Conservation (phyloP, 2,797 vertebrate species). For the Eulemur rubriventer region DNA sequence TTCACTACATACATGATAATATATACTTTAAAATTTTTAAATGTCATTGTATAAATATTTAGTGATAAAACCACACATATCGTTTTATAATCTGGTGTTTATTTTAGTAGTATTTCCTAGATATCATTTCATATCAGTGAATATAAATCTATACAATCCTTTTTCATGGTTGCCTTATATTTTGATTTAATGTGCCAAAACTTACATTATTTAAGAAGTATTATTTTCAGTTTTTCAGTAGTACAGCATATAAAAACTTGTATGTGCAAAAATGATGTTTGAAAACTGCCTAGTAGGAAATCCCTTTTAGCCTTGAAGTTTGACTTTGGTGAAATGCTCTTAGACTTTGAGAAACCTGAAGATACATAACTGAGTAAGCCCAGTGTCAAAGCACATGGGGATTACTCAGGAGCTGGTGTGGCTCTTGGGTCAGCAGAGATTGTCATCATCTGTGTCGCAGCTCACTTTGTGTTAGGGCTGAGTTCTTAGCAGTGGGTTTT, state of each 20-base stretch:
- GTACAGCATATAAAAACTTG: neutral
- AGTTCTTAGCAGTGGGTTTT: neutral
- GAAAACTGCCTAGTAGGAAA: conserved; percentile 18
- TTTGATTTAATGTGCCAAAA: conserved; percentile 36
- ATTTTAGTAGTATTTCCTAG: neutral
- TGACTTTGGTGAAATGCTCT: neutral
- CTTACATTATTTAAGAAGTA: neutral
- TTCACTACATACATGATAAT: neutral
- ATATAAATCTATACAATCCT: neutral
- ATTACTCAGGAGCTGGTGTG: neutral
- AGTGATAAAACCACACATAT: neutral
- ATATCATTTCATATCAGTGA: neutral
- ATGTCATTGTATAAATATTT: neutral
- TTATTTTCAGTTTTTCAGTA: neutral
- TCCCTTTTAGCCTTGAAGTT: neutral
- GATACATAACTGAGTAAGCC: neutral
- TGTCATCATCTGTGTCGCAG: neutral
- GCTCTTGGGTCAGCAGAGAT: neutral
- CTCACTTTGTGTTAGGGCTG: neutral
- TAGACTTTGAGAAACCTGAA: neutral
- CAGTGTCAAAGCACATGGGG: neutral
- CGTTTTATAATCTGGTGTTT: neutral
- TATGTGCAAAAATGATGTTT: neutral
- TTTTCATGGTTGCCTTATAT: neutral
- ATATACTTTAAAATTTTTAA: neutral